These are phyloP conservation scores for Myopa testacea DNA, from an alignment of 2,888 invertebrate species.

Conservation along the genomic window DNA sequence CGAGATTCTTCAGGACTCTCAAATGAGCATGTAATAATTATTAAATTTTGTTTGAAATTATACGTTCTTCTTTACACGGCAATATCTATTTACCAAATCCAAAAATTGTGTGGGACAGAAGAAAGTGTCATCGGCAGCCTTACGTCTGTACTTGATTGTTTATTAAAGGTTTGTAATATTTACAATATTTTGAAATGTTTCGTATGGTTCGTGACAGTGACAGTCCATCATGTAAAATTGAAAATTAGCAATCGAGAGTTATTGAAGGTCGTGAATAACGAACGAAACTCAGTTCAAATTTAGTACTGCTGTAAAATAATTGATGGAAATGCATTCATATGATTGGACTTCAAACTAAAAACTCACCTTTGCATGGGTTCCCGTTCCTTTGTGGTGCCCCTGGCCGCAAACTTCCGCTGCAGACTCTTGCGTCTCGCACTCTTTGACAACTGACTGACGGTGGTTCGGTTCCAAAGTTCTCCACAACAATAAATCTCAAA, in stretches of 20 bases:
- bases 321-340: constrained; percentile 6
- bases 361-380: background rate
- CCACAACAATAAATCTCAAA: background rate
- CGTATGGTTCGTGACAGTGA: too few relatives aligned
- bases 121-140: too few relatives aligned
- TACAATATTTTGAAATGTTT: too few relatives aligned
- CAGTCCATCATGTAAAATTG: background rate
- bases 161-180: too few relatives aligned
- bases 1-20: too few relatives aligned
- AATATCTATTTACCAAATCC: too few relatives aligned
- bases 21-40: too few relatives aligned
- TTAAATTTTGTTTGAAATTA: too few relatives aligned
- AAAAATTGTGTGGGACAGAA: too few relatives aligned
- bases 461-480: background rate
- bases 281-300: too few relatives aligned
- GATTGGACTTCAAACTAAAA: background rate
- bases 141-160: too few relatives aligned
- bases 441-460: background rate
- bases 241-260: background rate
- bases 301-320: background rate
- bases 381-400: background rate
- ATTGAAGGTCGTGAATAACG: background rate
- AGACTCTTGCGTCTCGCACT: background rate
- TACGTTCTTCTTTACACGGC: too few relatives aligned
- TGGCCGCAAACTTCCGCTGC: background rate